These are phyloP conservation scores for Camelus bactrianus DNA, from an alignment of 2,113 vertebrate genomes.

Conservation along the genomic window DNA sequence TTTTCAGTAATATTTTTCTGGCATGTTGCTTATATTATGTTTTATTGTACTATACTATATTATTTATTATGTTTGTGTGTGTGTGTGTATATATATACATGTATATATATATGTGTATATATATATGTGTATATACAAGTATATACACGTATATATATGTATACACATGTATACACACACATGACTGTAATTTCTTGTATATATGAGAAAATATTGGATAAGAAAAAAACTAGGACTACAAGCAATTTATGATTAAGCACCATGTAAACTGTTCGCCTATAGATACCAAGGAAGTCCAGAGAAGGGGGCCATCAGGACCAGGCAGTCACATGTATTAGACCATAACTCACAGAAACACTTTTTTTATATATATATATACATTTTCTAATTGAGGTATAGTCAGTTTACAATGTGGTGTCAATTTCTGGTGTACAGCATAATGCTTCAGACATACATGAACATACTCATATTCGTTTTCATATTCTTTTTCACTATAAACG, in stretches of 20 bases:
- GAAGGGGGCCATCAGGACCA: neutral
- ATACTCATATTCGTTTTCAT: too few species aligned
- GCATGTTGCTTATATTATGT: neutral
- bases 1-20: neutral
- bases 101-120: neutral
- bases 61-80: neutral
- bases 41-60: neutral
- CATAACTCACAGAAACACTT: neutral
- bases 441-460: too few species aligned
- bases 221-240: neutral
- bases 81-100: neutral
- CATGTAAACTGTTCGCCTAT: neutral
- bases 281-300: neutral
- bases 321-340: neutral
- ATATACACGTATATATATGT: neutral
- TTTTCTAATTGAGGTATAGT: too few species aligned
- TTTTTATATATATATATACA: too few species aligned
- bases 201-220: neutral
- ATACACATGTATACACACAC: neutral
- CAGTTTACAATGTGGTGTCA: too few species aligned
- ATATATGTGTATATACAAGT: neutral
- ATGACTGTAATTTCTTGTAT: neutral
- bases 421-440: too few species aligned
- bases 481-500: too few species aligned
- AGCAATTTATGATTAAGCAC: neutral